phyloP scores from a whole-genome alignment of 2,888 invertebrate species.

The Alviniconcha strummeri region DNA sequence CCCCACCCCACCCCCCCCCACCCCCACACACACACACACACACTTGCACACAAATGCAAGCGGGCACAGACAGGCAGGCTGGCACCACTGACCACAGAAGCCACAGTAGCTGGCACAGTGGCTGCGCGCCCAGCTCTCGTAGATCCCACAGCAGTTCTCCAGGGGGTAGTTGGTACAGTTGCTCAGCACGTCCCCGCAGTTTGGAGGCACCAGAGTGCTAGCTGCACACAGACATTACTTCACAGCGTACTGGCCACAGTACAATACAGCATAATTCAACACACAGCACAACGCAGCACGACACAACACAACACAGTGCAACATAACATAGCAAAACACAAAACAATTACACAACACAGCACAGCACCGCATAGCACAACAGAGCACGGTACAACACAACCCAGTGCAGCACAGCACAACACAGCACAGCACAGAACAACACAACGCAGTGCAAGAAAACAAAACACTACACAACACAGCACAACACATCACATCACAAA shows the following conservation, averaged over 20 bases:
- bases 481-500: not conserved
- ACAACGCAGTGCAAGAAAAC: not conserved
- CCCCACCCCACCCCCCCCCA: too few relatives aligned
- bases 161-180: too few relatives aligned
- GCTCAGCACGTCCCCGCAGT: too few relatives aligned
- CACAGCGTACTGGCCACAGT: not conserved
- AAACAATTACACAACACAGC: not conserved
- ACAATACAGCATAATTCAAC: not conserved
- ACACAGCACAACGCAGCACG: not conserved
- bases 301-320: not conserved
- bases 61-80: too few relatives aligned
- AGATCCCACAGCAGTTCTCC: too few relatives aligned
- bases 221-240: too few relatives aligned
- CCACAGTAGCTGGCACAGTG: too few relatives aligned
- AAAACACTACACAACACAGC: not conserved
- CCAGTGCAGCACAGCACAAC: slow-evolving; percentile 1
- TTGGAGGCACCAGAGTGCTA: too few relatives aligned
- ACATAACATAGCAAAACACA: not conserved
- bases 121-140: too few relatives aligned
- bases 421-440: slow-evolving; percentile 5
- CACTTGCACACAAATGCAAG: too few relatives aligned
- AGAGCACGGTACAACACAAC: not conserved
- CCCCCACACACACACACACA: too few relatives aligned
- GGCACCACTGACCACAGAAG: too few relatives aligned
- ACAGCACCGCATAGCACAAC: not conserved